Percentiles rank a stretch among this genome's conserved stretches.
Evolutionary conservation across 2,888 invertebrate species (phyloP).

Genomic region (Rutpela maculata): DNA sequence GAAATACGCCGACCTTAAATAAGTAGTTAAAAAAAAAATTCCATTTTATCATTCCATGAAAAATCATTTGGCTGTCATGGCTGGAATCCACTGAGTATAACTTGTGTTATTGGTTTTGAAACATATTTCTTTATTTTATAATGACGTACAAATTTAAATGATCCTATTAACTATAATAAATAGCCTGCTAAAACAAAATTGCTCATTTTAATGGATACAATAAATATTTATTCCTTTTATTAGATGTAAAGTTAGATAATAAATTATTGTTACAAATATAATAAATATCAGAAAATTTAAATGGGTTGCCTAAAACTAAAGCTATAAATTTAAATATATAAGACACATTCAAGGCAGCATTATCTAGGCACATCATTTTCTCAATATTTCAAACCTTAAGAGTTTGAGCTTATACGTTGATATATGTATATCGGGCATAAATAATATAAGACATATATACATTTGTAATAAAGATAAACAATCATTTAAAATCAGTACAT

Average conservation of each 20-base stretch:
- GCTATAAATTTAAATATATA: background rate
- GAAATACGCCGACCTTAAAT: too few species aligned
- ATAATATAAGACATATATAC: too few species aligned
- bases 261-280: background rate
- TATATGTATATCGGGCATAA: too few species aligned
- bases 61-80: too few species aligned
- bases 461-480: too few species aligned
- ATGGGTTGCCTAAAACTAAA: background rate
- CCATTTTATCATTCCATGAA: too few species aligned
- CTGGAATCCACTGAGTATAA: too few species aligned
- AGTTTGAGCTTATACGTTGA: too few species aligned
- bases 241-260: background rate
- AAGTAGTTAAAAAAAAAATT: too few species aligned
- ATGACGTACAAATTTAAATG: background rate
- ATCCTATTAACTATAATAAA: background rate
- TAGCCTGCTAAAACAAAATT: background rate
- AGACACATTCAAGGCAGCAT: background rate
- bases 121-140: background rate
- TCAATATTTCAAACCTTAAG: too few species aligned
- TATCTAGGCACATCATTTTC: background rate
- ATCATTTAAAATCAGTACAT: too few species aligned
- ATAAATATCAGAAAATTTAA: background rate
- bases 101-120: background rate
- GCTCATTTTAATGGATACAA: background rate
- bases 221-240: background rate